phyloP scores from a whole-genome alignment of 2,888 invertebrate genomes.

The Platycheirus rosarum region DNA sequence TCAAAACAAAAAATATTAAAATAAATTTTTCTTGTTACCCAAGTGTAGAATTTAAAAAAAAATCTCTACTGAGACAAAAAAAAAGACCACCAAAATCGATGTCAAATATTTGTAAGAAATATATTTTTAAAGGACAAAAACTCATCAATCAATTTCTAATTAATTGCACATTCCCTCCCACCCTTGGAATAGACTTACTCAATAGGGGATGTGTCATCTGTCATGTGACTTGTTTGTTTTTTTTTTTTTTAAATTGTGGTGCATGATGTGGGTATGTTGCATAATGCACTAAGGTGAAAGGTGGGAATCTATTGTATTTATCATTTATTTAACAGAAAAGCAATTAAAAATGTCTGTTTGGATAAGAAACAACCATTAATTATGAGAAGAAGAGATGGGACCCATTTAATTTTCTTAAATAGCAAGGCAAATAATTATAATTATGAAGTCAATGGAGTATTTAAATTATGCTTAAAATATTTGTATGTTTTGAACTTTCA shows the following conservation, averaged over 20 bases:
- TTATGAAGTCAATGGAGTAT: too few species aligned
- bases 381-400: conserved; percentile 47
- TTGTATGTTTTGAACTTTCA: too few species aligned
- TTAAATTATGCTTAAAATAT: too few species aligned
- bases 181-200: conserved; percentile 35
- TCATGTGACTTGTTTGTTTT: neutral
- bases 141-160: conserved; percentile 65
- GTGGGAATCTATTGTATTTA: conserved; percentile 60
- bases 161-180: conserved; percentile 18
- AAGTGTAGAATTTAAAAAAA: conserved; percentile 20
- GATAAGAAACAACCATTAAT: conserved; percentile 60
- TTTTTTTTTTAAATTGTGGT: conserved; percentile 45
- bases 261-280: conserved; percentile 39
- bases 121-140: too few species aligned
- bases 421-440: too few species aligned
- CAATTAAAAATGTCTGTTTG: conserved; percentile 51
- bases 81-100: conserved; percentile 54
- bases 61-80: conserved; percentile 26
- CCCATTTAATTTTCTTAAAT: too few species aligned
- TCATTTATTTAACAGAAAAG: conserved; percentile 44
- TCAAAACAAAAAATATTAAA: too few species aligned
- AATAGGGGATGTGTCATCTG: conserved; percentile 64
- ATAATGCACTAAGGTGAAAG: conserved; percentile 66
- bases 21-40: too few species aligned
- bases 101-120: conserved; percentile 24